Percentiles rank a stretch among this genome's conserved stretches.
Evolutionary conservation across 2,113 vertebrate species (phyloP).

Genomic region (Sturnus vulgaris): DNA sequence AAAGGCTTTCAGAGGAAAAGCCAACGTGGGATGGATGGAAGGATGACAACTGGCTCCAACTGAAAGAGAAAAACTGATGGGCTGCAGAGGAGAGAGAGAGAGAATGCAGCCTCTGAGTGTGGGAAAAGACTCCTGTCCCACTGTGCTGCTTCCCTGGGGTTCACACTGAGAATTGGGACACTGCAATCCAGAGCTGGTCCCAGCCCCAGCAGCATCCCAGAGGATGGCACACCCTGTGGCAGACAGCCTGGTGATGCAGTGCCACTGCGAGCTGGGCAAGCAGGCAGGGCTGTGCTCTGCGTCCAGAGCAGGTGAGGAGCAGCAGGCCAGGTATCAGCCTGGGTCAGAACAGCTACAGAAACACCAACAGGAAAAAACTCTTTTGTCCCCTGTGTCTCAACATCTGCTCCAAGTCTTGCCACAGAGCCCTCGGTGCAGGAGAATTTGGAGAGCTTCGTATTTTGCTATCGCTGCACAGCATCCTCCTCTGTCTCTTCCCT

Average conservation of each 20-base stretch:
- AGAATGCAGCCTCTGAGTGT: neutral
- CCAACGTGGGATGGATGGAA: neutral
- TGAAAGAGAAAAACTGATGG: neutral
- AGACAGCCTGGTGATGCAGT: neutral
- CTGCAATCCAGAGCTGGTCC: too few relatives aligned
- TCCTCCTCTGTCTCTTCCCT: neutral
- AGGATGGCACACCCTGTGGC: neutral
- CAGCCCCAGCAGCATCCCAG: neutral
- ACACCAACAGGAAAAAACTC: neutral
- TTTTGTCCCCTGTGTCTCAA: neutral
- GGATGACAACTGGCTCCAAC: neutral
- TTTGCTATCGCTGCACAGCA: neutral
- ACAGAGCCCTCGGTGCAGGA: neutral
- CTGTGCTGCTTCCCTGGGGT: fast-evolving
- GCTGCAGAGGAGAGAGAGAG: neutral
- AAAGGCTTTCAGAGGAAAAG: conserved; percentile 29
- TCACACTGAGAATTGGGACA: neutral
- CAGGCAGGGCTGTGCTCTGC: neutral
- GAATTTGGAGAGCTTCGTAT: neutral
- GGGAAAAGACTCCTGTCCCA: neutral
- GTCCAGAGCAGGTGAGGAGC: neutral
- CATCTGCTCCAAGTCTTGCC: neutral
- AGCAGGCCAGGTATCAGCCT: neutral
- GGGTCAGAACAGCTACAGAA: neutral
- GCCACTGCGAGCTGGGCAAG: neutral